A percentile compares a stretch with the other conserved stretches of the same genome.
phyloP scores from a whole-genome alignment of 2,797 vertebrate species.

The Takifugu ocellatus region DNA sequence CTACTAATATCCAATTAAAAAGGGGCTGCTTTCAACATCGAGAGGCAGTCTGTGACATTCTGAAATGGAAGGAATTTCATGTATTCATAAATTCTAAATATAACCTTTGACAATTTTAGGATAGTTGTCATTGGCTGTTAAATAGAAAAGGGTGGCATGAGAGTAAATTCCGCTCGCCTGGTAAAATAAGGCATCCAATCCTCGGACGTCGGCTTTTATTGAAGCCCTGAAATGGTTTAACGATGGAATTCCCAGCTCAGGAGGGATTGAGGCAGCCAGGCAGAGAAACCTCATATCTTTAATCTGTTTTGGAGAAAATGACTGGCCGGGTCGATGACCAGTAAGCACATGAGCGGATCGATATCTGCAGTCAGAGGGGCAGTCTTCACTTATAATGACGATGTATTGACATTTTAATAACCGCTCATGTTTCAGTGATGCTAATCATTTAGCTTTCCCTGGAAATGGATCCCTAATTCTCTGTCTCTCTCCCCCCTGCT shows the following conservation, averaged over 20 bases:
- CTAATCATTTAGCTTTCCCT: constrained; percentile 68
- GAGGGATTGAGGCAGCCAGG: constrained; percentile 39
- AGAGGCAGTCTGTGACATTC: constrained; percentile 25
- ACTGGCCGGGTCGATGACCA: constrained; percentile 68
- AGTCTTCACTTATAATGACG: constrained; percentile 78
- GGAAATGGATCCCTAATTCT: constrained; percentile 49
- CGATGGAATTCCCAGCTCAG: constrained; percentile 21
- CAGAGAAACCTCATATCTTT: constrained; percentile 64
- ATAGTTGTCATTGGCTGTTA: not conserved
- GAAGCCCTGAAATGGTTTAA: constrained; percentile 21
- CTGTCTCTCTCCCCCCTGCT: not conserved
- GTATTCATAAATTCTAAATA: not conserved
- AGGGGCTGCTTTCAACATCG: constrained; percentile 64
- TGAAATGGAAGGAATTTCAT: not conserved
- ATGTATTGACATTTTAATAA: constrained; percentile 79
- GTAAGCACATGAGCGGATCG: constrained; percentile 71
- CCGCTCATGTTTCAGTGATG: constrained; percentile 71
- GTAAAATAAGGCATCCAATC: not conserved
- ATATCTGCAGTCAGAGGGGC: constrained; percentile 72
- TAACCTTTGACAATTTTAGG: not conserved
- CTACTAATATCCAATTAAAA: constrained; percentile 72
- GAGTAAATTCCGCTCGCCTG: not conserved
- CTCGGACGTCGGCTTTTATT: constrained; percentile 22
- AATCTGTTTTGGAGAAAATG: constrained; percentile 70
- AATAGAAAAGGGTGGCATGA: not conserved